These are phyloP conservation scores for Alexandromys fortis DNA, from an alignment of 2,113 vertebrate species.

Conservation along the genomic window DNA sequence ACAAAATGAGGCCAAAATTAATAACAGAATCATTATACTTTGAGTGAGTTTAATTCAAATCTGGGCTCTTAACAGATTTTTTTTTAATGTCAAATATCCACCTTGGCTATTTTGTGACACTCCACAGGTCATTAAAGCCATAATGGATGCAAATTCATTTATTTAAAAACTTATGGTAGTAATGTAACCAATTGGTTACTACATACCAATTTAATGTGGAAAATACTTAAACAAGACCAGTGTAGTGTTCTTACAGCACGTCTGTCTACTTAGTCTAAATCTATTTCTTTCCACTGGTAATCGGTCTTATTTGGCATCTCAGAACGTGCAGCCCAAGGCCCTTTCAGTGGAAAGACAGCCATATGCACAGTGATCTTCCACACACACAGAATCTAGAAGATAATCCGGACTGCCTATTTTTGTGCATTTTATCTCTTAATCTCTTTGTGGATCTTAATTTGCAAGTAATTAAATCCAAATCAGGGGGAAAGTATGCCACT, in stretches of 20 bases:
- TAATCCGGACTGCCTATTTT: neutral
- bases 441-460: conserved; percentile 19
- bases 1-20: conserved; percentile 48
- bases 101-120: neutral
- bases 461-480: conserved; percentile 49
- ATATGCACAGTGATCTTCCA: neutral
- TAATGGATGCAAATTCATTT: conserved; percentile 35
- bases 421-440: neutral
- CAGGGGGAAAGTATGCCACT: neutral
- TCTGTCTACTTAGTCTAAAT: conserved; percentile 55
- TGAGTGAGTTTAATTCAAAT: conserved; percentile 52
- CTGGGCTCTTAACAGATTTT: neutral
- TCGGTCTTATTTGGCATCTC: conserved; percentile 41
- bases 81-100: conserved; percentile 41
- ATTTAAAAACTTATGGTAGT: conserved; percentile 19
- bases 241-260: conserved; percentile 28
- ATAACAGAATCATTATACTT: conserved; percentile 56
- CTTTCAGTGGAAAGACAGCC: conserved; percentile 9
- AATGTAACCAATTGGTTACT: neutral
- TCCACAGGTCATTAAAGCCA: neutral
- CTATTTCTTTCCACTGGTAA: conserved; percentile 54
- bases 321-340: neutral
- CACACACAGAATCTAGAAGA: neutral
- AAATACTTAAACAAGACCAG: conserved; percentile 67
- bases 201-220: conserved; percentile 52